phyloP scores from a whole-genome alignment of 2,797 vertebrate species.

The Sebastes cheni region DNA sequence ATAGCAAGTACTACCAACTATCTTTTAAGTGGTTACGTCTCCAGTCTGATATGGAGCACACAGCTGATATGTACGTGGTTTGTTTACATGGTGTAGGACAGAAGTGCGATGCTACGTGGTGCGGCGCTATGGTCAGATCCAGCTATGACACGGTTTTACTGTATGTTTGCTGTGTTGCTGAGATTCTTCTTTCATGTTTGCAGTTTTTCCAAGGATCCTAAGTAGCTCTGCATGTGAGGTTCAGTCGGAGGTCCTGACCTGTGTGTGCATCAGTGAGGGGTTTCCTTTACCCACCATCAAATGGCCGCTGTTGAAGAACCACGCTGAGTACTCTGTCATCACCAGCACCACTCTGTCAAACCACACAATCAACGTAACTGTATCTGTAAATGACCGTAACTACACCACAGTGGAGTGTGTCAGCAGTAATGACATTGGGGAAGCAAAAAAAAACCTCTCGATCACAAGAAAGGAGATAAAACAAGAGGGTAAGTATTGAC shows the following conservation, averaged over 20 bases:
- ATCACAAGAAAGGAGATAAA: fast-evolving
- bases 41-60: too few relatives aligned
- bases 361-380: background rate
- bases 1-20: too few relatives aligned
- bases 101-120: too few relatives aligned
- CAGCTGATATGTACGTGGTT: too few relatives aligned
- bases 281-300: conserved; percentile 29
- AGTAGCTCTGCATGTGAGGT: background rate
- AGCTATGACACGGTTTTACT: fast-evolving
- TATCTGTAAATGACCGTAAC: background rate
- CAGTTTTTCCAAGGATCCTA: conserved; percentile 8
- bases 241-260: conserved; percentile 18
- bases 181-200: background rate
- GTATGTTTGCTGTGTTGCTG: background rate
- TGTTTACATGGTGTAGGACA: too few relatives aligned
- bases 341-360: background rate
- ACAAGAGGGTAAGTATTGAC: background rate
- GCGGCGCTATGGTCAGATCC: fast-evolving
- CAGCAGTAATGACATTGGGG: background rate
- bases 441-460: background rate
- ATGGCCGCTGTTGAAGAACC: conserved; percentile 16
- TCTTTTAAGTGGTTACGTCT: too few relatives aligned
- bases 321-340: background rate
- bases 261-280: conserved; percentile 40
- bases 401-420: conserved; percentile 3